These are phyloP conservation scores for Mongoloraphidia duomilia DNA, from an alignment of 2,888 invertebrate species.

Conservation along the genomic window DNA sequence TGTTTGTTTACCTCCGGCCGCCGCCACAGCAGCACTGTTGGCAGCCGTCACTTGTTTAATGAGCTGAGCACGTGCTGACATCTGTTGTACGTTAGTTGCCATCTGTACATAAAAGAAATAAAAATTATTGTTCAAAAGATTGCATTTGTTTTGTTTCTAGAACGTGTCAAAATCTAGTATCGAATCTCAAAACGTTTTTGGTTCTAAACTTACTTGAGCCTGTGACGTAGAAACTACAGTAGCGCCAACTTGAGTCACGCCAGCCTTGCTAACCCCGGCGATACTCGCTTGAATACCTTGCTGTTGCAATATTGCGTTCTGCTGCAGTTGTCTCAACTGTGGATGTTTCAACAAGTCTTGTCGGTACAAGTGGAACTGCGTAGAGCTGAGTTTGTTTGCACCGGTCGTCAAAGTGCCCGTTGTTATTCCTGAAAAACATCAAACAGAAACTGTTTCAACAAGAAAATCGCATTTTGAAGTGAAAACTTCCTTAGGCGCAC, in stretches of 20 bases:
- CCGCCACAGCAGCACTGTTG: slow-evolving; percentile 17
- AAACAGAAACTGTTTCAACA: no score
- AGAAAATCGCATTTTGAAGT: slow-evolving; percentile 21
- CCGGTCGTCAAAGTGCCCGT: slow-evolving; percentile 37
- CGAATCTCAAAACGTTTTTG: no score
- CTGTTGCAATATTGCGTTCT: slow-evolving; percentile 21
- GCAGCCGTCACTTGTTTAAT: slow-evolving; percentile 28
- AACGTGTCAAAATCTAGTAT: no score
- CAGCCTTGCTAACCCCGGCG: slow-evolving; percentile 10
- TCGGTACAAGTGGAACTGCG: slow-evolving; percentile 46
- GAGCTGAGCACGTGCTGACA: slow-evolving; percentile 17
- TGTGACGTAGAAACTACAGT: slow-evolving; percentile 2
- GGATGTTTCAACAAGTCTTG: slow-evolving; percentile 34
- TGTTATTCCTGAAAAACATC: slow-evolving; percentile 18
- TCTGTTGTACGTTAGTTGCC: no score
- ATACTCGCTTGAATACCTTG: slow-evolving; percentile 23
- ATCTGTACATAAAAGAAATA: no score
- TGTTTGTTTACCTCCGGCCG: slow-evolving; percentile 20
- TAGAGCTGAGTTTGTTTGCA: slow-evolving; percentile 36
- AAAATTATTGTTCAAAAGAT: no score
- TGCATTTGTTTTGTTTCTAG: no score
- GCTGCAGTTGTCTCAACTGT: slow-evolving; percentile 23
- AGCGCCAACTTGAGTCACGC: slow-evolving; percentile 17
- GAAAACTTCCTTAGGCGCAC: no score
- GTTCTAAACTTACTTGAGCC: no score